Evolutionary conservation across 2,113 vertebrate genomes (phyloP).

Genomic region (Picathartes gymnocephalus): DNA sequence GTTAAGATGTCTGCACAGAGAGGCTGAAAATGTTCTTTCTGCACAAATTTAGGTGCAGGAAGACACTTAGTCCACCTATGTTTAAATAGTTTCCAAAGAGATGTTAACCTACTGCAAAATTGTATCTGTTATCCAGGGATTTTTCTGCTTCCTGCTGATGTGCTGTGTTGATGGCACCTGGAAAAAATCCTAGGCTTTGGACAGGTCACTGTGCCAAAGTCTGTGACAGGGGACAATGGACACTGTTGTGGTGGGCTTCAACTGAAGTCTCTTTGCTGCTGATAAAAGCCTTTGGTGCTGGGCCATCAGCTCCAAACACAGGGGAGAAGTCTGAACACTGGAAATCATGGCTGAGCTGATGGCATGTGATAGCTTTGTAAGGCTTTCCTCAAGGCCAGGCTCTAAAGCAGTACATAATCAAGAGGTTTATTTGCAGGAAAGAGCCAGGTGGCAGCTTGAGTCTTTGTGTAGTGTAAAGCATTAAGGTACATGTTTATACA

Average conservation of each 20-base stretch:
- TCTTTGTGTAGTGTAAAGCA: neutral
- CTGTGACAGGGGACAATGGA: neutral
- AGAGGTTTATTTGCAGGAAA: neutral
- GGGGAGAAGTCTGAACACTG: neutral
- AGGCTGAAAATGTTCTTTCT: neutral
- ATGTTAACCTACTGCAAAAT: neutral
- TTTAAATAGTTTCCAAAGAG: neutral
- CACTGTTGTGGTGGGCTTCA: neutral
- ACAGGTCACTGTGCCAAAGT: neutral
- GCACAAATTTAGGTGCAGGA: neutral
- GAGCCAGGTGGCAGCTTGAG: neutral
- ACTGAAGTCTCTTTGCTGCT: neutral
- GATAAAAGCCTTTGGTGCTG: neutral
- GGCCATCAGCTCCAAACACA: neutral
- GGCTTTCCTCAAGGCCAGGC: neutral
- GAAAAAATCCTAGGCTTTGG: neutral
- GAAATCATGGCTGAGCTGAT: neutral
- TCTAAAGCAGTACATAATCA: neutral
- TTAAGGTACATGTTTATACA: neutral
- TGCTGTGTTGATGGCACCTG: neutral
- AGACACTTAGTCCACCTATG: neutral
- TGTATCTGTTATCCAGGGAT: neutral
- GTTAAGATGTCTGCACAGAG: neutral
- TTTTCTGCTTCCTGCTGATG: neutral
- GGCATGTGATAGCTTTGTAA: neutral